phyloP scores from a whole-genome alignment of 2,888 invertebrate species.

The Harpalus rubripes region DNA sequence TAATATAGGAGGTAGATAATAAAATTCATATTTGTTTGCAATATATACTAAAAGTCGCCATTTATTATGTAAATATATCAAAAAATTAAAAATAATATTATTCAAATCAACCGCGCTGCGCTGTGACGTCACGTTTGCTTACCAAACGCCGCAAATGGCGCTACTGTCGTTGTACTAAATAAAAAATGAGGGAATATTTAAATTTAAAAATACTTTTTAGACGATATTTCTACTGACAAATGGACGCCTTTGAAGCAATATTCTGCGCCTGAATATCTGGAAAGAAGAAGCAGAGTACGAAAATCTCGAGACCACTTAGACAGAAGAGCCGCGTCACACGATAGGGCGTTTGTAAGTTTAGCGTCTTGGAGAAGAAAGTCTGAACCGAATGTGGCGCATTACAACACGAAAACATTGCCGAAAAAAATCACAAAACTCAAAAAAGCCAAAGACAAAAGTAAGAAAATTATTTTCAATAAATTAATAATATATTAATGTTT shows the following conservation, averaged over 20 bases:
- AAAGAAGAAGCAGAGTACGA: constrained; percentile 86
- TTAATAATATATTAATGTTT: too few relatives aligned
- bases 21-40: too few relatives aligned
- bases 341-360: constrained; percentile 80
- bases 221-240: constrained; percentile 70
- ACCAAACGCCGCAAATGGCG: too few relatives aligned
- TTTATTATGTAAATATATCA: too few relatives aligned
- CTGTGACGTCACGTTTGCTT: too few relatives aligned
- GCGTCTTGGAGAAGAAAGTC: constrained; percentile 86
- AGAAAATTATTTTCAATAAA: constrained; percentile 70
- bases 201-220: constrained; percentile 25
- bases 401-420: constrained; percentile 84
- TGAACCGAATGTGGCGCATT: constrained; percentile 83
- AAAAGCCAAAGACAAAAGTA: constrained; percentile 82
- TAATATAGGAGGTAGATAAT: constrained; percentile 72
- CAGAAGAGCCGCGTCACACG: constrained; percentile 75
- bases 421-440: constrained; percentile 86
- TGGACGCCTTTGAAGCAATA: constrained; percentile 85
- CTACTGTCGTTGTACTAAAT: too few relatives aligned
- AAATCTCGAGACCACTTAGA: constrained; percentile 79
- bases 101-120: too few relatives aligned
- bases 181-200: not conserved
- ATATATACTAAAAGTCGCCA: too few relatives aligned
- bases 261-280: constrained; percentile 94
- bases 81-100: too few relatives aligned